phyloP scores from a whole-genome alignment of 2,797 vertebrate species.

The Picus viridis region DNA sequence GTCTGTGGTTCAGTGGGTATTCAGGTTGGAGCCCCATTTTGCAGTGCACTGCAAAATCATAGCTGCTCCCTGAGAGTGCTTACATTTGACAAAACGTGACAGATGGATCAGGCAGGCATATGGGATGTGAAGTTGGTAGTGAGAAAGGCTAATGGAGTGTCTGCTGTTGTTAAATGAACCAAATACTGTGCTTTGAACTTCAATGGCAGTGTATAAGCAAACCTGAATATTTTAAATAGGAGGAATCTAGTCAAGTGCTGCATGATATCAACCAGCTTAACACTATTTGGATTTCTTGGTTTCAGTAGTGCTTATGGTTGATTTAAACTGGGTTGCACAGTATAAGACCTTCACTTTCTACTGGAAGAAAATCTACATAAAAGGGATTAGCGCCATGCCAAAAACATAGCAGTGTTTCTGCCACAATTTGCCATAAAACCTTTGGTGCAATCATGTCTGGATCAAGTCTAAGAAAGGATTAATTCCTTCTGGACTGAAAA shows the following conservation, averaged over 20 bases:
- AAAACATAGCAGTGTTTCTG: not conserved
- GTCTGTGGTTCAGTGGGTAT: constrained; percentile 35
- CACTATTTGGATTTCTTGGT: not conserved
- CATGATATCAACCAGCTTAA: not conserved
- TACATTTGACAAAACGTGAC: constrained; percentile 33
- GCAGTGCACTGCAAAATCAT: constrained; percentile 11
- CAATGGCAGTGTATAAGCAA: not conserved
- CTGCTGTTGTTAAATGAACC: constrained; percentile 67
- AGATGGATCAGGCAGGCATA: constrained; percentile 62
- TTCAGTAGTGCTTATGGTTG: not conserved
- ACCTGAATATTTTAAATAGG: constrained; percentile 27
- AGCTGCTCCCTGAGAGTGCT: not conserved
- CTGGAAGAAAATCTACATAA: not conserved
- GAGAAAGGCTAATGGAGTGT: constrained; percentile 59
- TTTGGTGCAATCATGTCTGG: not conserved
- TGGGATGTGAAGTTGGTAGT: constrained; percentile 23
- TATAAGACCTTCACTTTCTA: not conserved
- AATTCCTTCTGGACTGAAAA: not conserved
- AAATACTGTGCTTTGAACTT: constrained; percentile 52
- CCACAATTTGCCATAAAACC: not conserved
- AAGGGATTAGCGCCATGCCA: not conserved
- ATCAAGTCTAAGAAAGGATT: not conserved
- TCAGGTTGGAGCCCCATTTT: constrained; percentile 37
- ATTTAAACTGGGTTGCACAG: not conserved
- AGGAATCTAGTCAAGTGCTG: not conserved